A percentile compares a stretch with the other conserved stretches of the same genome.
These are phyloP conservation scores for Podarcis siculus DNA, from an alignment of 2,797 vertebrate genomes.

Conservation along the genomic window DNA sequence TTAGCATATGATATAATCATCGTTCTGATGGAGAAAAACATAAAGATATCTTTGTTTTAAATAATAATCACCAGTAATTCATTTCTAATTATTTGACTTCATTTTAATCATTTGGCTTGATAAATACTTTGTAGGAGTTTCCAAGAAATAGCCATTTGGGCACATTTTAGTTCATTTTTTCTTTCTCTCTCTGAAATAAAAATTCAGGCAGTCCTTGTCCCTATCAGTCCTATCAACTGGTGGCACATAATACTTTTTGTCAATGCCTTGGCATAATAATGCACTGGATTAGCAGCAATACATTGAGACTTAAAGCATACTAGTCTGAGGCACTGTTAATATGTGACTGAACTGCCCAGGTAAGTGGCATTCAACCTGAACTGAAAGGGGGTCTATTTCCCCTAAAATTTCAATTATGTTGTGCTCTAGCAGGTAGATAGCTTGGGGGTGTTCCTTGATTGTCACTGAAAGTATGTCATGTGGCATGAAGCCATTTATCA, in stretches of 20 bases:
- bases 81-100: not conserved
- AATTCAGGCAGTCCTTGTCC: not conserved
- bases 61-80: not conserved
- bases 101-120: not conserved
- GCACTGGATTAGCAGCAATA: not conserved
- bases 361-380: not conserved
- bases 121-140: not conserved
- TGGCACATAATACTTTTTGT: not conserved
- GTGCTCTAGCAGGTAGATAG: not conserved
- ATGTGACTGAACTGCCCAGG: no score
- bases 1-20: conserved; percentile 28
- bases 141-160: not conserved
- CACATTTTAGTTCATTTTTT: not conserved
- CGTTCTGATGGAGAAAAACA: conserved; percentile 23
- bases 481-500: not conserved
- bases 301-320: no score
- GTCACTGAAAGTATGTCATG: not conserved
- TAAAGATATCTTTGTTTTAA: not conserved
- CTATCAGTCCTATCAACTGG: not conserved
- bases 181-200: not conserved
- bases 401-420: not conserved
- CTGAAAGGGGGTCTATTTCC: not conserved
- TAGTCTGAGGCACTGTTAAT: no score
- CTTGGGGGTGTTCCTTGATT: not conserved
- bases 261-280: not conserved